phyloP scores from a whole-genome alignment of 2,888 invertebrate species.

The Idaea dimidiata region DNA sequence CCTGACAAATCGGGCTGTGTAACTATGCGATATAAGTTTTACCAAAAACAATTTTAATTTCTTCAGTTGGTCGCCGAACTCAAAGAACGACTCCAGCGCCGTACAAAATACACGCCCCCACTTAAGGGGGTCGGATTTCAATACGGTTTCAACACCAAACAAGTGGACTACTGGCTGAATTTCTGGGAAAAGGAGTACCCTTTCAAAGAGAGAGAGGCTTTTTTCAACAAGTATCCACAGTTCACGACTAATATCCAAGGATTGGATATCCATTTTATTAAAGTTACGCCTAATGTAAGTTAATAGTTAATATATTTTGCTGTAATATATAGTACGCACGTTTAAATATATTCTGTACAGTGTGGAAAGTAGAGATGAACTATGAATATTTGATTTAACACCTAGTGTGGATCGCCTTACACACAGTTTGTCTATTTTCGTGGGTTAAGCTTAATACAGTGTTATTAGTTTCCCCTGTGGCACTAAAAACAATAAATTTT shows the following conservation, averaged over 20 bases:
- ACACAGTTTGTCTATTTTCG: too few species aligned
- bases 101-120: slow-evolving; percentile 68
- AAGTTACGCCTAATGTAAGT: slow-evolving; percentile 75
- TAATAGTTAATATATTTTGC: too few species aligned
- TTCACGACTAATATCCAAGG: slow-evolving; percentile 88
- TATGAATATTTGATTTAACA: too few species aligned
- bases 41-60: background rate
- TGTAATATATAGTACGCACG: too few species aligned
- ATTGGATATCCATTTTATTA: slow-evolving; percentile 81
- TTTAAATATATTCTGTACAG: too few species aligned
- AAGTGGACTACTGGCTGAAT: slow-evolving; percentile 82
- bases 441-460: too few species aligned
- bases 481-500: too few species aligned
- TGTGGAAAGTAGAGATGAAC: too few species aligned
- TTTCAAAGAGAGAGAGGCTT: slow-evolving; percentile 80
- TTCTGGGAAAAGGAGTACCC: slow-evolving; percentile 91
- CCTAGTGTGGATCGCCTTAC: too few species aligned
- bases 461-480: too few species aligned
- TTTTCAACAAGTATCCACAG: slow-evolving; percentile 87
- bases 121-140: slow-evolving; percentile 87
- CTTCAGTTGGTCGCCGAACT: slow-evolving; percentile 61
- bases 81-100: slow-evolving; percentile 48
- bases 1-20: too few species aligned
- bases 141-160: slow-evolving; percentile 90
- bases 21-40: too few species aligned